Evolutionary conservation across 2,797 vertebrate species (phyloP).

Genomic region (Pagetopsis macropterus): DNA sequence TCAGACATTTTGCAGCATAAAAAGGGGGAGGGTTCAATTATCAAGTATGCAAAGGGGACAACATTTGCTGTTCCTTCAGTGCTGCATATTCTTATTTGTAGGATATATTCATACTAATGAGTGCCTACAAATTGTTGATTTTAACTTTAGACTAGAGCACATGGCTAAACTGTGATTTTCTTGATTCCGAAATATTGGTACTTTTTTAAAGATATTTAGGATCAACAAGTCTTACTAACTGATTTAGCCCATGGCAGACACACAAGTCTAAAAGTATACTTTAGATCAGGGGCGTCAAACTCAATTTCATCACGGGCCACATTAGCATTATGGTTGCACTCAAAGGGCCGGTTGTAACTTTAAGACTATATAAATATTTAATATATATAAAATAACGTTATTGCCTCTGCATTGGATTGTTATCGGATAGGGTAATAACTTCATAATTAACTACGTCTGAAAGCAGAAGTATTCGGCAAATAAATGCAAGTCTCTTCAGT

Average conservation of each 20-base stretch:
- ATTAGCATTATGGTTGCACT: no score
- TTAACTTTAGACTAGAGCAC: background rate
- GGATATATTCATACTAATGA: background rate
- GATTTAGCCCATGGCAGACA: background rate
- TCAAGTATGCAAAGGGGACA: background rate
- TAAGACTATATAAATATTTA: no score
- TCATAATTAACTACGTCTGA: no score
- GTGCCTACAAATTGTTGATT: background rate
- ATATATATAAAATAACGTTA: no score
- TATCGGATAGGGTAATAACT: no score
- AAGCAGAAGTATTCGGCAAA: no score
- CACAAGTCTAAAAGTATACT: background rate
- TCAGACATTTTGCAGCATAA: conserved; percentile 6
- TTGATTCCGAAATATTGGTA: background rate
- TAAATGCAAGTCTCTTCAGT: no score
- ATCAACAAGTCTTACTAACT: background rate
- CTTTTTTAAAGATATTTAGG: background rate
- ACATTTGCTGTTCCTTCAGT: background rate
- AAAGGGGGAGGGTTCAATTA: background rate
- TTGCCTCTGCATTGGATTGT: no score
- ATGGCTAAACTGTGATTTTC: background rate
- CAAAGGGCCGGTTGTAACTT: no score
- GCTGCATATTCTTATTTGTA: background rate
- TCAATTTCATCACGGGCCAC: no score
- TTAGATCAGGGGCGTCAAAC: no score